phyloP scores from a whole-genome alignment of 2,888 invertebrate genomes.

The Schrankia costaestrigalis region DNA sequence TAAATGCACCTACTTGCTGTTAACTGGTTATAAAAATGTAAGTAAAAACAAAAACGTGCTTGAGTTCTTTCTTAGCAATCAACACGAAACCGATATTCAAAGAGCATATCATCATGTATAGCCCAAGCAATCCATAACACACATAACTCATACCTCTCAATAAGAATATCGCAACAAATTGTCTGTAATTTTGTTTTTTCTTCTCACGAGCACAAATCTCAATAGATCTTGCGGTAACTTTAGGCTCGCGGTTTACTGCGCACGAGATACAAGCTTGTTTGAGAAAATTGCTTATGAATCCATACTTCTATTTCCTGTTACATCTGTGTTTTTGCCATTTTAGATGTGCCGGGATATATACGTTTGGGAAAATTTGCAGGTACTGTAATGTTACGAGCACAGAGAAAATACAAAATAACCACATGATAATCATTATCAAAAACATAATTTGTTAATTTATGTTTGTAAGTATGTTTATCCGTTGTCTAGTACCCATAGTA shows the following conservation, averaged over 20 bases:
- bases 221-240: constrained; percentile 39
- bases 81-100: constrained; percentile 6
- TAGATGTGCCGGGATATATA: too few species aligned
- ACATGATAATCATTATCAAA: too few species aligned
- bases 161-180: constrained; percentile 76
- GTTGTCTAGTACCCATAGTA: too few species aligned
- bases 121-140: constrained; percentile 32
- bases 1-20: too few species aligned
- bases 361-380: too few species aligned
- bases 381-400: too few species aligned
- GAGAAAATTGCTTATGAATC: constrained; percentile 67
- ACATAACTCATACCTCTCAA: constrained; percentile 67
- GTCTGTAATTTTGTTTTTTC: constrained; percentile 74
- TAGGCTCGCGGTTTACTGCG: constrained; percentile 54
- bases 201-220: constrained; percentile 70
- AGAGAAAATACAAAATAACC: too few species aligned
- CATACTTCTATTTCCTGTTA: constrained; percentile 46
- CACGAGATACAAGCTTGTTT: constrained; percentile 50
- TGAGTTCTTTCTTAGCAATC: not conserved
- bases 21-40: too few species aligned
- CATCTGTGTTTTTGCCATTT: constrained; percentile 38
- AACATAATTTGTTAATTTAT: too few species aligned
- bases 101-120: constrained; percentile 4
- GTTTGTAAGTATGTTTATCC: too few species aligned
- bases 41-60: too few species aligned